Evolutionary conservation across 2,888 invertebrate species (phyloP), one percentile per base, ranked within the genome.

Genomic region (Trissolcus brochymenae): DNA sequence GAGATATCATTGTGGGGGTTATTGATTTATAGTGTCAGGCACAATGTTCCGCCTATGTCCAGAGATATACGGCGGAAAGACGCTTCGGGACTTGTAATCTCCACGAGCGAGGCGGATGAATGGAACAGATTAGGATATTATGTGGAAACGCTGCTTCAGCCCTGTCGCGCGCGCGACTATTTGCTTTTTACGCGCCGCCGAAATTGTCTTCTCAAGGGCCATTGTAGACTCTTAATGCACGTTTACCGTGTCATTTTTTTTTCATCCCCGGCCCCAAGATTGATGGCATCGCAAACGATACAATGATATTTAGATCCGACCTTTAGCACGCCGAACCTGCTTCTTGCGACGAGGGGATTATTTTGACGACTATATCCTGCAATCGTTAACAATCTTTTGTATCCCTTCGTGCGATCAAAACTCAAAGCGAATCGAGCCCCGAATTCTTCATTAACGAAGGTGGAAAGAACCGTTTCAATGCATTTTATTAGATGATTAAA

Each of bases 71-170:
- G 51, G 7, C 25, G 50, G 65, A 21, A 73, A 60, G 65, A 59
- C n/a, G 71, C 62, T 64, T 57, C 62, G 62, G 64, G 68, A 59
- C 53, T 65, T 54, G 72, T 65, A 72, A 72, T 72, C 72, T 72
- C 64, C 35, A 53, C 51, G 53, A 55, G 62, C 49, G 56, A 64
- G 59, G 53, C 35, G 72, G 54, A 64, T 54, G 72, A 65, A 59
- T 64, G 19, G 65, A 51, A 17, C 54, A 72, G 72, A 72, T 72
- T 65, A 65, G 65, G 72, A 65, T 59, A 65, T 59, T 66, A 43
- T 51, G 64, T 57, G 62, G 43, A 56, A 56, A 59, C 51, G 40
- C 21, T 35, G 21, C 50, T 29, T 50, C 40, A 14, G 40, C 29
- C 25, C 11, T 29, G 43, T 1, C 4, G 21, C 7, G 6, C 25